Evolutionary conservation across 35 echinoderm and acorn worm genomes (phyloP).

Genomic region (Apostichopus parvimensis): DNA sequence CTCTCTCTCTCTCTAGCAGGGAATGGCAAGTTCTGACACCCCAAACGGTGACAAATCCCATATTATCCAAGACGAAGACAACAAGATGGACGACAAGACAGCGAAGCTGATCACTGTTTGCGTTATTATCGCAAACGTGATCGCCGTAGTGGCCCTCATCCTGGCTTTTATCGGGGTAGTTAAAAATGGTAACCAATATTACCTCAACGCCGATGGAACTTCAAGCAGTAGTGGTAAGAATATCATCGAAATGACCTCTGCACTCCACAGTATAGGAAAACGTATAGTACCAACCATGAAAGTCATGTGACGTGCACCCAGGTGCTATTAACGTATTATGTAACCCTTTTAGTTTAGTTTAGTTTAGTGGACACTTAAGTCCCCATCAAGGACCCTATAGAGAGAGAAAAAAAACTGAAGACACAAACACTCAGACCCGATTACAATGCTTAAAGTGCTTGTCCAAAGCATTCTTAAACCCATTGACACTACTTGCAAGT

Average conservation of each 20-base stretch:
- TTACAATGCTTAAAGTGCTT: too few species aligned
- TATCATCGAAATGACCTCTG: not conserved
- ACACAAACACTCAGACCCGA: too few species aligned
- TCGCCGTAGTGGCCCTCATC: conserved; percentile 3
- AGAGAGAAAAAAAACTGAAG: too few species aligned
- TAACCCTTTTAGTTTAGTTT: too few species aligned
- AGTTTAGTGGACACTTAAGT: too few species aligned
- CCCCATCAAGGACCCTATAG: too few species aligned
- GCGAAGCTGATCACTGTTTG: conserved; percentile 9
- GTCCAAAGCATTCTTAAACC: too few species aligned
- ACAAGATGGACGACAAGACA: not conserved
- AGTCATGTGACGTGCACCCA: too few species aligned
- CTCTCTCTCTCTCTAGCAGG: not conserved
- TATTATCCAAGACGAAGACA: conserved; percentile 3
- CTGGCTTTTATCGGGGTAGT: conserved; percentile 8
- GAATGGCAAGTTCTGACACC: not conserved
- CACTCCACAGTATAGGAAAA: too few species aligned
- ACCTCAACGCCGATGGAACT: not conserved
- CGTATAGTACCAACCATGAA: too few species aligned
- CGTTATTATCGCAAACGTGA: not conserved
- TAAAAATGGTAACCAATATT: not conserved
- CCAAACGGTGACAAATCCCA: conserved; percentile 14
- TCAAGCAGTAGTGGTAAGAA: not conserved
- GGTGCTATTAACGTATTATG: too few species aligned
- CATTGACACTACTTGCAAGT: too few species aligned